phyloP scores from a whole-genome alignment of 1,140 invertebrate species.

The Brachystomella parvula region DNA sequence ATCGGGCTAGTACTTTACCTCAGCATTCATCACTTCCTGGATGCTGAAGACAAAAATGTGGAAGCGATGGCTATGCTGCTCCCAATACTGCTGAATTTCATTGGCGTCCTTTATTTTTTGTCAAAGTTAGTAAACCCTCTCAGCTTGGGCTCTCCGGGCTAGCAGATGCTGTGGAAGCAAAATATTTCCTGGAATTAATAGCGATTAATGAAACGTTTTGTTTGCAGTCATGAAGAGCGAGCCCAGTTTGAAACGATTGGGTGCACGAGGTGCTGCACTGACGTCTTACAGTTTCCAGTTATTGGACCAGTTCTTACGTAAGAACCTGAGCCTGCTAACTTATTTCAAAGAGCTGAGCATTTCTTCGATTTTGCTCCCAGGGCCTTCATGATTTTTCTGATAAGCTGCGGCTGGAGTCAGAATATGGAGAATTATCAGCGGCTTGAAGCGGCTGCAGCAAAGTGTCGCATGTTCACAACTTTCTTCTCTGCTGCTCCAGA shows the following conservation, averaged over 20 bases:
- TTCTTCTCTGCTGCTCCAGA: constrained; percentile 34
- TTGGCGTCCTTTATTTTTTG: constrained; percentile 27
- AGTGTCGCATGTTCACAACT: constrained; percentile 29
- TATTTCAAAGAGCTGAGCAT: background rate
- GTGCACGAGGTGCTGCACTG: constrained; percentile 22
- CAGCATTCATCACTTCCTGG: constrained; percentile 17
- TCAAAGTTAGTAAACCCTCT: constrained; percentile 26
- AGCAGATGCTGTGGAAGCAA: background rate
- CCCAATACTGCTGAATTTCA: constrained; percentile 24
- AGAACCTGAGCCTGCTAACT: background rate
- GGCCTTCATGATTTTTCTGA: constrained; percentile 17
- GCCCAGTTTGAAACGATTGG: constrained; percentile 29
- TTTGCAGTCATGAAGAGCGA: constrained; percentile 24
- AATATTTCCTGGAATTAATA: background rate
- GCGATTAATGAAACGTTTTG: background rate
- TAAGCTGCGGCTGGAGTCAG: constrained; percentile 25
- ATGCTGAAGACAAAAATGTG: constrained; percentile 10
- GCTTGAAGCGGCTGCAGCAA: constrained; percentile 34
- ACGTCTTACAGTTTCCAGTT: constrained; percentile 33
- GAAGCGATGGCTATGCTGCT: constrained; percentile 31
- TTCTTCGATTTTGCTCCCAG: constrained; percentile 4
- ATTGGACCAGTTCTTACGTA: constrained; percentile 36
- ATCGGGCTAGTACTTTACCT: constrained; percentile 31
- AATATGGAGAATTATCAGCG: constrained; percentile 26
- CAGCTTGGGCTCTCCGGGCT: background rate